phyloP scores from a whole-genome alignment of 92 coral and sea anemone genomes.

The Bergia puertoricense region DNA sequence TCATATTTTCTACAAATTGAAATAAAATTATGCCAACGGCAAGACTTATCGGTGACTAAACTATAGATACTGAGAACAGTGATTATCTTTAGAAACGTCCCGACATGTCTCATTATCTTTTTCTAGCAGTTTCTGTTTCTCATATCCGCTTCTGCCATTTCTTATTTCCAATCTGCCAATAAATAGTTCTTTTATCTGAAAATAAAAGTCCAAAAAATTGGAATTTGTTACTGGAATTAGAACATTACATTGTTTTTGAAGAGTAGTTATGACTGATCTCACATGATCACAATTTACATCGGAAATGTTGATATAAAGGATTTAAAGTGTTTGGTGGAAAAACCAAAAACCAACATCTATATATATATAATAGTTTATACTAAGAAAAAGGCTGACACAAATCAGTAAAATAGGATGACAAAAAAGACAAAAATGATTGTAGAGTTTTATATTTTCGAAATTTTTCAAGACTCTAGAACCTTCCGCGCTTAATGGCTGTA shows the following conservation, averaged over 20 bases:
- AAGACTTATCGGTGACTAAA: slow-evolving; percentile 17
- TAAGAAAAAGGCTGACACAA: not conserved
- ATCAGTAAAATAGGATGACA: too few species aligned
- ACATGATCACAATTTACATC: not conserved
- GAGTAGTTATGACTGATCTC: not conserved
- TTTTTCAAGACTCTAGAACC: not conserved
- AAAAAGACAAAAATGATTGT: too few species aligned
- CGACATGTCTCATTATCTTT: not conserved
- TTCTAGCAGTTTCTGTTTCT: slow-evolving; percentile 1
- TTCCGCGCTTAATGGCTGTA: not conserved
- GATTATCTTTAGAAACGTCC: not conserved
- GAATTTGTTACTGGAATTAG: not conserved
- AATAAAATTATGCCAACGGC: slow-evolving; percentile 11
- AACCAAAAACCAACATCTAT: not conserved
- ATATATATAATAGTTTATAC: not conserved
- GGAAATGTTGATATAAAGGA: slow-evolving; percentile 3
- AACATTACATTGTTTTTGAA: not conserved
- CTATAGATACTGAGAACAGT: not conserved
- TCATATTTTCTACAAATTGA: slow-evolving; percentile 11
- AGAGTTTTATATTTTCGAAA: too few species aligned
- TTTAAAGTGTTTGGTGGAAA: not conserved
- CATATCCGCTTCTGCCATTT: slow-evolving; percentile 7
- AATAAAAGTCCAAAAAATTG: not conserved
- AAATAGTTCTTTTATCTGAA: not conserved
- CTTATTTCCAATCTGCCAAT: slow-evolving; percentile 1